Conservation (phyloP, 1,140 invertebrate genomes). For the Muscidifurax raptorellus region DNA sequence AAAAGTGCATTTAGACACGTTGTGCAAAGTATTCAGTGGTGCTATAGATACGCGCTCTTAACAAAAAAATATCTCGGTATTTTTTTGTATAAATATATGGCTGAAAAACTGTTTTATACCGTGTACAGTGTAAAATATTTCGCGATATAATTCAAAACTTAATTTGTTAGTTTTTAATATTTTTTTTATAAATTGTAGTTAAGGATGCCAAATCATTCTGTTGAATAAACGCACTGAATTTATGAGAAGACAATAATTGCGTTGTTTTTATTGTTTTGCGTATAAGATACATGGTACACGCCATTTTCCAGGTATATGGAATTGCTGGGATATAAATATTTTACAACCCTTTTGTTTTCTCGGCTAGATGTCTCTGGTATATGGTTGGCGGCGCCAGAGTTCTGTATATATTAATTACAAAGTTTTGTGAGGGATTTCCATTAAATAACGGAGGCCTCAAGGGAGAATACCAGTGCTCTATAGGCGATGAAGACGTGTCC, state of each 20-base stretch:
- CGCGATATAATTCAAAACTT: neutral
- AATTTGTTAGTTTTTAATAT: neutral
- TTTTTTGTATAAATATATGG: neutral
- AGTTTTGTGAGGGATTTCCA: too few species aligned
- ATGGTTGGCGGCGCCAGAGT: neutral
- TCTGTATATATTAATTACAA: too few species aligned
- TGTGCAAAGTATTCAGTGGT: too few species aligned
- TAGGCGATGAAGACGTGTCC: too few species aligned
- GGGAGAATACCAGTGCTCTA: too few species aligned
- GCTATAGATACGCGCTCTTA: neutral
- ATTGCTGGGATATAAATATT: too few species aligned
- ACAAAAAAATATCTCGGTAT: neutral
- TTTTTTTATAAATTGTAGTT: neutral
- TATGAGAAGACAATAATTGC: neutral
- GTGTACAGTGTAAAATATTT: neutral
- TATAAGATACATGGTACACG: neutral
- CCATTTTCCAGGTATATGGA: neutral
- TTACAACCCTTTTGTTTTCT: neutral
- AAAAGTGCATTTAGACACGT: too few species aligned
- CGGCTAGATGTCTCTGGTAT: neutral
- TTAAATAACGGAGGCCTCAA: too few species aligned
- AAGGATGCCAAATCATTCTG: neutral
- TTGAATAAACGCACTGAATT: neutral
- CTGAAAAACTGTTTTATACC: neutral
- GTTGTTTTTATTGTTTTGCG: neutral